Base-by-base conservation (phyloP, 2,888 invertebrate genomes). In the Harmothoe impar region DNA sequence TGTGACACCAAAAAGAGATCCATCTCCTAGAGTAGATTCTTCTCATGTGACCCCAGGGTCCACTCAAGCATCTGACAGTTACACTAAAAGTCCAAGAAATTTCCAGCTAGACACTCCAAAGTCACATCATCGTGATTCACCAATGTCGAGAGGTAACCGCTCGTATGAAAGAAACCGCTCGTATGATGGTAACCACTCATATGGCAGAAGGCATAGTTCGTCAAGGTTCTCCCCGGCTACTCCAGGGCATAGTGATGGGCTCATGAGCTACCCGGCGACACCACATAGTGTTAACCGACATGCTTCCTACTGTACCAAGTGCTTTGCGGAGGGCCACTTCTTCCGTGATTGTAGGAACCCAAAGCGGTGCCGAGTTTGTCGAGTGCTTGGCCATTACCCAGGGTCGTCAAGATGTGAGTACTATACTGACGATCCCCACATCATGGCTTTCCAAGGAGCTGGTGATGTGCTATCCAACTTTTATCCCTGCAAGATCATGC, bases 291-390 rank as follows among this genome's bases (percentile, higher is more conserved):
- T 52, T 1, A 52, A 43, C 43, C 43, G 33, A 5, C 29, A 29
- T 0, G 17, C 52, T 31, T 52, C 54, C 7, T 86, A 86, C 56
- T 86, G 86, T 29, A 17, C 29, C 54, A n/a, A 25, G 25, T 86
- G 86, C 31, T 86, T 86, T 54, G 29, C 1, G 29, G 29, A 52
- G 54, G 86, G 86, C 0, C 86, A 86, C n/a, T 15, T 0, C 0
- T 29, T 15, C 0, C 31, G 52, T 12, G 29, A 23, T 15, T 86
- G 86, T 29, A 52, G 54, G 31, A 56, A 31, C 31, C 54, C 86
- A 3, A 86, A 86, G 86, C 86, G 86, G 12, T 86, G 86, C 20
- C 86, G 86, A 0, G 86, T 56, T 10, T 86, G 86, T 33, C 86
- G 86, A 3, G 54, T 86, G 52, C 56, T 86, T 25, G 86, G 86